Base-by-base conservation (phyloP, 2,113 vertebrate species). In the Gavialis gangeticus region DNA sequence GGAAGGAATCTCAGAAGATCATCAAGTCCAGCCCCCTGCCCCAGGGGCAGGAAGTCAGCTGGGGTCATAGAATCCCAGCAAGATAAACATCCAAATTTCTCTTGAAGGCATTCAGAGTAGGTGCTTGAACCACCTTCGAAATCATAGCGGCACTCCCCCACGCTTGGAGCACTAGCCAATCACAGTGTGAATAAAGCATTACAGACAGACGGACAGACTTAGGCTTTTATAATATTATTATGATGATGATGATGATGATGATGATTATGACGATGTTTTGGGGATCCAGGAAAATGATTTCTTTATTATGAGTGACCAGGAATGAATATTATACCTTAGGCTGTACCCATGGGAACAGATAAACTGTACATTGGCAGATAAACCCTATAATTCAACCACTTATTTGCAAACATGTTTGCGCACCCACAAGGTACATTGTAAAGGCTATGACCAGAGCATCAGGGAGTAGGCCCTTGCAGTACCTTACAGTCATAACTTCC, bases 401-500 rank as follows among this genome's bases (percentile, higher is more conserved):
- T 0, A 12, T 79, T 84, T 22, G 16, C 14, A 22, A 82, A 27
- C 27, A 89, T 55, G 14, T 60, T 85, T n/a, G 10, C 30, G 15
- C 13, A 75, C 21, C 0, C 0, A 5, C 14, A 2, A n/a, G 14
- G 2, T 1, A n/a, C n/a, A 37, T 14, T 64, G 78, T 84, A 24
- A 28, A 80, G 5, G 75, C 64, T 88, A 64, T 0, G 75, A 34
- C 54, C 2, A 1, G 16, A 16, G 11, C 54, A 37, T 4, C 75
- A 19, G 0, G 4, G 25, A 19, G 4, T 8, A 7, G 76, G 12
- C 22, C 77, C 69, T 3, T 0, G 14, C 28, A 17, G 56, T 30
- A 24, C 12, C 67, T 21, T 73, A 3, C 30, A 78, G 3, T 11
- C 3, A 3, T 57, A 54, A 9, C 46, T 66, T 2, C 15, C 14